phyloP scores from a whole-genome alignment of 53 echinoderm and acorn worm genomes.

The Temnopleurus reevesii region DNA sequence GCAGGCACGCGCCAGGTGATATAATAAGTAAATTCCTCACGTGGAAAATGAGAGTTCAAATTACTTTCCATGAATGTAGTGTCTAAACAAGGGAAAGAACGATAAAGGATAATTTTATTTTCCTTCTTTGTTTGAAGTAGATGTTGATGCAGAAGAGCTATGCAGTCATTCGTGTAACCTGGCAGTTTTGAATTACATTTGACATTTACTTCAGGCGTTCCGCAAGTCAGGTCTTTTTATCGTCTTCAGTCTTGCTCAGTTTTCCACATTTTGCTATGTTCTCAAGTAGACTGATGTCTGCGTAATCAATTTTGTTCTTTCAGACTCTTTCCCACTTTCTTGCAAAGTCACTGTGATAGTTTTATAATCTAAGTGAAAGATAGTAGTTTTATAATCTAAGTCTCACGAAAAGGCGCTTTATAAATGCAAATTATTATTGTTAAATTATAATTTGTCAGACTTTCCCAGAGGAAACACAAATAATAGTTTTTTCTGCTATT shows the following conservation, averaged over 20 bases:
- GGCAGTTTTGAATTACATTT: background rate
- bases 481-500: no score
- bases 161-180: background rate
- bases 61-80: background rate
- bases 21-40: background rate
- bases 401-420: no score
- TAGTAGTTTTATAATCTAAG: no score
- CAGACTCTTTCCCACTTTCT: no score
- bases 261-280: background rate
- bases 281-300: background rate
- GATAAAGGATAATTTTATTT: background rate
- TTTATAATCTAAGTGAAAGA: no score
- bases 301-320: no score
- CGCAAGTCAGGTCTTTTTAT: background rate
- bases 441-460: no score
- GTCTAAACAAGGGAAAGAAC: background rate
- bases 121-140: background rate
- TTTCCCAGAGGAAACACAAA: no score
- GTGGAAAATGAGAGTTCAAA: background rate
- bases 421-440: no score
- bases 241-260: background rate
- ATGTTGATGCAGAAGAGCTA: background rate
- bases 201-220: background rate
- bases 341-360: no score
- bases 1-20: background rate